Evolutionary conservation across 92 coral and sea anemone genomes (phyloP), one percentile per base, ranked within the genome.

Genomic region (Epizoanthus stellaris): DNA sequence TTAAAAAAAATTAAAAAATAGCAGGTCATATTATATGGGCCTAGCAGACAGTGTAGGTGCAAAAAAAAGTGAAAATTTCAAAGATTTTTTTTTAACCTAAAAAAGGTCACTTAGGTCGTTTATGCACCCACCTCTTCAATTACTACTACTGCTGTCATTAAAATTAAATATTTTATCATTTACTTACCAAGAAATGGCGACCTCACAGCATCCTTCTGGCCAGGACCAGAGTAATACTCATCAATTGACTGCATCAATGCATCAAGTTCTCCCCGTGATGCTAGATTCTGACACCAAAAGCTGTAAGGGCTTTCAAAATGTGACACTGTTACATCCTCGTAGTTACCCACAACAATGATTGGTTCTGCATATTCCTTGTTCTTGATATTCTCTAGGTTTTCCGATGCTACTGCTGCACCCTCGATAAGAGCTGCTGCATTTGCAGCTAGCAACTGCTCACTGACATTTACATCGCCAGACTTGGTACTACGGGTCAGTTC

Each of bases 241-340:
- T 92, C 79, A 20, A 96, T 82, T 3, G 87, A 81, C 61, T 88
- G 64, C 99, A 94, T 96, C 15, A 96, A 65, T 0, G 81, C 47
- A 21, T 94, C 96, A 45, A 96, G 94, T 23, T 96, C 93, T 21
- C 80, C 76, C 4, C 73, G 66, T 59, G 92, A 89, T 63, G 89
- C 87, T 34, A 71, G 65, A 45, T 95, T 89, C 86, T 96, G 99
- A 77, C 99, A 96, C 99, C 99, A 96, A 81, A 96, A 96, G 70
- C 76, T 74, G 23, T 90, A 93, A 21, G 98, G 97, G 75, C 90
- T 87, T 19, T 96, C 97, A 70, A 87, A 86, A 76, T 92, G 90
- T 43, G 93, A 91, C 13, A 96, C 95, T 66, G 91, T 74, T 59
- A 96, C 91, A 89, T 96, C 99, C 77, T 92, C 95, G 81, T 95